Conservation (phyloP, 2,888 invertebrate species). For the Drosophila kanekoi region DNA sequence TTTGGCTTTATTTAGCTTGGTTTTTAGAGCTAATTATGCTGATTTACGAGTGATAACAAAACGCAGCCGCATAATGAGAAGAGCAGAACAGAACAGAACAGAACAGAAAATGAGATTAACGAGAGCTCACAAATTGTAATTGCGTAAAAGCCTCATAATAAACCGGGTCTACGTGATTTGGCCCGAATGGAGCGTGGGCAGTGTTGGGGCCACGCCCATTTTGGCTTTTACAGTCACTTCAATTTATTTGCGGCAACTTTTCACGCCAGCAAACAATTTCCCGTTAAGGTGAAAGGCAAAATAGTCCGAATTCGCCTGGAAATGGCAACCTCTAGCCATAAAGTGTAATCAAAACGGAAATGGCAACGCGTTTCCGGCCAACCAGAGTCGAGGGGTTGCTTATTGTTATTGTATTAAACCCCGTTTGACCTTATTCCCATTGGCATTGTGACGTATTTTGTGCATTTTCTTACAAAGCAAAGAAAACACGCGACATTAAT, state of each 20-base stretch:
- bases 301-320: conserved; percentile 12
- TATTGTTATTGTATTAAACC: conserved; percentile 32
- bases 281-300: conserved; percentile 21
- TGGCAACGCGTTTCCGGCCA: conserved; percentile 66
- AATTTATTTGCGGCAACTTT: conserved; percentile 49
- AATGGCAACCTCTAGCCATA: conserved; percentile 35
- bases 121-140: conserved; percentile 35
- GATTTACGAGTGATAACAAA: conserved; percentile 44
- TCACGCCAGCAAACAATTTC: conserved; percentile 59
- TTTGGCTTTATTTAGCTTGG: conserved; percentile 34
- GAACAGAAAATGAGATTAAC: conserved; percentile 22
- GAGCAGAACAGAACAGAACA: not conserved
- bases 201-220: not conserved
- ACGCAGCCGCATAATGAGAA: not conserved
- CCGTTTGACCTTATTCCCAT: conserved; percentile 60
- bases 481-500: conserved; percentile 54
- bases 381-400: not conserved
- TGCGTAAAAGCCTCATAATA: conserved; percentile 35
- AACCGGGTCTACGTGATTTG: conserved; percentile 17
- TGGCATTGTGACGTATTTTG: conserved; percentile 43
- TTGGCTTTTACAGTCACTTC: conserved; percentile 5
- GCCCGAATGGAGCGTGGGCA: no score
- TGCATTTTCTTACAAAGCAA: conserved; percentile 33
- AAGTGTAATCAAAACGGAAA: conserved; percentile 70
- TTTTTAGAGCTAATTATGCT: conserved; percentile 56